phyloP scores from a whole-genome alignment of 2,113 vertebrate species.

The Pollachius pollachius region DNA sequence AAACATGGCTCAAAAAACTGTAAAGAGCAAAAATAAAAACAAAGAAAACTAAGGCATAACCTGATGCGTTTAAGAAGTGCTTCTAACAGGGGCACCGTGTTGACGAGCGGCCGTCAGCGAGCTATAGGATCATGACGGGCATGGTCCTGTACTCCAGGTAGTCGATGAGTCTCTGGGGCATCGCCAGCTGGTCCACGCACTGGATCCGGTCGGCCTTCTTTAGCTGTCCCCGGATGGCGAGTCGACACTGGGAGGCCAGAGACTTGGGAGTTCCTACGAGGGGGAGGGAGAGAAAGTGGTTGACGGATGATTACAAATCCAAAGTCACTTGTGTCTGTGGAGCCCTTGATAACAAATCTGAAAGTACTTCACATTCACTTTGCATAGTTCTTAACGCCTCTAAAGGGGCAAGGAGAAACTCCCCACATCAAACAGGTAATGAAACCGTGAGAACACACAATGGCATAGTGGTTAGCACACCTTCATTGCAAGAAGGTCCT shows the following conservation, averaged over 20 bases:
- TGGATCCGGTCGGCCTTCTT: conserved; percentile 57
- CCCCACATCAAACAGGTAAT: too few species aligned
- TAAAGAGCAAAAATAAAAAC: too few species aligned
- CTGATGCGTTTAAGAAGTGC: too few species aligned
- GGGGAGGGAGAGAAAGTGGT: conserved; percentile 7
- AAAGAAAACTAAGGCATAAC: too few species aligned
- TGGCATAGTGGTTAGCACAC: too few species aligned
- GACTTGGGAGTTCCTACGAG: conserved; percentile 80
- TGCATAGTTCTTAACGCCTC: too few species aligned
- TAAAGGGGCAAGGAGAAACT: too few species aligned
- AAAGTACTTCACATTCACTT: too few species aligned
- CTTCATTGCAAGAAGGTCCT: too few species aligned
- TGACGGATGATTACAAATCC: not conserved
- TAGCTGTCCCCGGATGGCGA: conserved; percentile 77
- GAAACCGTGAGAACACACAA: too few species aligned
- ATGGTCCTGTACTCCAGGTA: conserved; percentile 63
- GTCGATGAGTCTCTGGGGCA: conserved; percentile 70
- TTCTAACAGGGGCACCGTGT: too few species aligned
- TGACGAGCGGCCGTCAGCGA: not conserved
- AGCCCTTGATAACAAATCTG: not conserved
- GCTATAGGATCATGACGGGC: conserved; percentile 32
- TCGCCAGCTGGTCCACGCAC: conserved; percentile 73
- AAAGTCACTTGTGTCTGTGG: not conserved
- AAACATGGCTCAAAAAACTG: too few species aligned
- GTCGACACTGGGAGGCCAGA: conserved; percentile 82